Percentiles rank a stretch among this genome's conserved stretches.
These are phyloP conservation scores for Halcyon chelicuti DNA, from an alignment of 2,797 vertebrate species.

Conservation along the genomic window DNA sequence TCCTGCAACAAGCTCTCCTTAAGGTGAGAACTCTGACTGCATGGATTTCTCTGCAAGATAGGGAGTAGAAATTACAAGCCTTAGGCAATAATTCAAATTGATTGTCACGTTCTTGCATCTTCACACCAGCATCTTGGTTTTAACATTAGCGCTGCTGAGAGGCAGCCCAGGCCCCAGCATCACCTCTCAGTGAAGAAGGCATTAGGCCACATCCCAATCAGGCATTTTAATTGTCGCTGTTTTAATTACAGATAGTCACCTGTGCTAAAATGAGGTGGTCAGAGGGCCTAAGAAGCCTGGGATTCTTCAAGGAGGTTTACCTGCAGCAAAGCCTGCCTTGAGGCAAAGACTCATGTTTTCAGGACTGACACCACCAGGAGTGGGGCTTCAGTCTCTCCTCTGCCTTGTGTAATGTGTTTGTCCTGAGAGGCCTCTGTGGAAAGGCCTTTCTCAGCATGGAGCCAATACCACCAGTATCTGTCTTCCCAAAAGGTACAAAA, in stretches of 20 bases:
- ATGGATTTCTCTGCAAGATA: background rate
- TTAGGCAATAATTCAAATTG: background rate
- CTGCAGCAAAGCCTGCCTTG: background rate
- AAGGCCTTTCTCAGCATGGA: accelerated
- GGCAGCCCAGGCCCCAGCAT: background rate
- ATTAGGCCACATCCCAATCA: background rate
- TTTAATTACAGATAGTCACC: background rate
- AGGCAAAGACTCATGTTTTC: accelerated
- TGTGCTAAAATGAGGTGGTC: background rate
- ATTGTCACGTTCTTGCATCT: background rate
- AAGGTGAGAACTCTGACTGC: background rate
- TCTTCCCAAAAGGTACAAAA: background rate
- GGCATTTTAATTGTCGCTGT: background rate
- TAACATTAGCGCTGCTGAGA: background rate
- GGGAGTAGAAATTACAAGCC: background rate
- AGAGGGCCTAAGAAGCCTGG: background rate
- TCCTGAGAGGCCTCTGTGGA: background rate
- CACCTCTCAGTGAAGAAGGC: background rate
- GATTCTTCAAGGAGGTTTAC: background rate
- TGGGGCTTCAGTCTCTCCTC: background rate
- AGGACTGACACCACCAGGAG: background rate
- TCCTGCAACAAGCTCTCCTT: background rate
- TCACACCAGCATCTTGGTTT: background rate
- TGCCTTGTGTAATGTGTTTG: accelerated
- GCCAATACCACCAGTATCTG: too few relatives aligned